phyloP scores from a whole-genome alignment of 2,113 vertebrate species.

The Pygathrix nemaeus region DNA sequence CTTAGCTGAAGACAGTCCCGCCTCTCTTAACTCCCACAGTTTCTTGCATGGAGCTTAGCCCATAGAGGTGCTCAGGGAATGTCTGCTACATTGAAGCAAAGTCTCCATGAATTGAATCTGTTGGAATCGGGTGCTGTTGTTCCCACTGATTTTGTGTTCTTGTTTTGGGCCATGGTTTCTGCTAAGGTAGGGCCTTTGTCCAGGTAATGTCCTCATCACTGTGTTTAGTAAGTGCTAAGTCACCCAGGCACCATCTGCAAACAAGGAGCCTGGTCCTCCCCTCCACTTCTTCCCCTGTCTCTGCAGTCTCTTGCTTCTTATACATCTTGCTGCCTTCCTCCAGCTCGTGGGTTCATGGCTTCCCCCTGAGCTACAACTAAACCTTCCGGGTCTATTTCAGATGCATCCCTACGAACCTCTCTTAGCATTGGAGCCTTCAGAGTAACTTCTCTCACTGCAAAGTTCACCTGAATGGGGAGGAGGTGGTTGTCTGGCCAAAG shows the following conservation, averaged over 20 bases:
- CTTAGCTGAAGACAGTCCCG: neutral
- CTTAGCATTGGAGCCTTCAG: neutral
- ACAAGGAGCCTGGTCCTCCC: too few species aligned
- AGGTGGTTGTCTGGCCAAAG: neutral
- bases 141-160: neutral
- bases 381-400: neutral
- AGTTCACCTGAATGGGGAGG: neutral
- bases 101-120: neutral
- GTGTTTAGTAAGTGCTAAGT: neutral
- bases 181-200: neutral
- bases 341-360: neutral
- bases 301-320: neutral
- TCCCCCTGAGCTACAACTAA: neutral
- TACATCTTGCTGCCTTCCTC: neutral
- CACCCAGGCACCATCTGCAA: neutral
- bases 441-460: neutral
- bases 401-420: neutral
- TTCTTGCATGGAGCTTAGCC: neutral
- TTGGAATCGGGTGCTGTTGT: neutral
- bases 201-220: neutral
- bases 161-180: neutral
- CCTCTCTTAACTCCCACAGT: neutral
- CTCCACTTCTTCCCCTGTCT: neutral
- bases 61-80: neutral
- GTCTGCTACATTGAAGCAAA: neutral